A percentile compares a stretch with the other conserved stretches of the same genome.
These are phyloP conservation scores for Pan paniscus DNA, from an alignment of 2,113 vertebrate species.

Conservation along the genomic window DNA sequence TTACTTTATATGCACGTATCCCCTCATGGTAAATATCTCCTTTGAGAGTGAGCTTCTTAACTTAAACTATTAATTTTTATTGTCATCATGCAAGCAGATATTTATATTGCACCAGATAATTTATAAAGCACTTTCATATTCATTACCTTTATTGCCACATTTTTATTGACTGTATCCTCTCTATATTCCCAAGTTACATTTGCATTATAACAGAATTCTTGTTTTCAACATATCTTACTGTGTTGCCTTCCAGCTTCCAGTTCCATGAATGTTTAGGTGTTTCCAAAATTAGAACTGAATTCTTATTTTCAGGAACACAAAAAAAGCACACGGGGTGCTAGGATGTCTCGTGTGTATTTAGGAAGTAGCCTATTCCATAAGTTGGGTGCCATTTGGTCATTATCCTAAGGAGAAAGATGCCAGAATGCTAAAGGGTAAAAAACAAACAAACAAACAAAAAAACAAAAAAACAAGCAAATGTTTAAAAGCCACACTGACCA, in stretches of 20 bases:
- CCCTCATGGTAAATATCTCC: neutral
- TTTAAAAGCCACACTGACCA: neutral
- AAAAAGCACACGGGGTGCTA: conserved; percentile 64
- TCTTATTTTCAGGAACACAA: conserved; percentile 74
- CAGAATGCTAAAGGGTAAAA: conserved; percentile 59
- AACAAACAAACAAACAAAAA: neutral
- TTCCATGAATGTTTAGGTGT: conserved; percentile 47
- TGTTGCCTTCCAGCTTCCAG: conserved; percentile 61
- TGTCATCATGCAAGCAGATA: neutral
- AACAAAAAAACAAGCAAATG: neutral
- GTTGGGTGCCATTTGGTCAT: conserved; percentile 63
- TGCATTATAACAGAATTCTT: neutral
- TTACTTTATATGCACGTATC: neutral
- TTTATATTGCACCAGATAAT: neutral
- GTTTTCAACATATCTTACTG: conserved; percentile 9
- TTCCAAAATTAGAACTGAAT: conserved; percentile 74
- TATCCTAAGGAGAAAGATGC: conserved; percentile 69
- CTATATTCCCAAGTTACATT: neutral
- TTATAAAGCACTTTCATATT: neutral
- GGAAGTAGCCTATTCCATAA: neutral
- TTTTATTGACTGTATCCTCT: neutral
- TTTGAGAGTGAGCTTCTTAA: neutral
- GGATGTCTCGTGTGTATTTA: neutral
- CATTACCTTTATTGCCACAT: neutral
- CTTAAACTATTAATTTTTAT: neutral